Evolutionary conservation across 2,888 invertebrate genomes (phyloP), one percentile per base, ranked within the genome.

Genomic region (Lissocephala sabroskyi): DNA sequence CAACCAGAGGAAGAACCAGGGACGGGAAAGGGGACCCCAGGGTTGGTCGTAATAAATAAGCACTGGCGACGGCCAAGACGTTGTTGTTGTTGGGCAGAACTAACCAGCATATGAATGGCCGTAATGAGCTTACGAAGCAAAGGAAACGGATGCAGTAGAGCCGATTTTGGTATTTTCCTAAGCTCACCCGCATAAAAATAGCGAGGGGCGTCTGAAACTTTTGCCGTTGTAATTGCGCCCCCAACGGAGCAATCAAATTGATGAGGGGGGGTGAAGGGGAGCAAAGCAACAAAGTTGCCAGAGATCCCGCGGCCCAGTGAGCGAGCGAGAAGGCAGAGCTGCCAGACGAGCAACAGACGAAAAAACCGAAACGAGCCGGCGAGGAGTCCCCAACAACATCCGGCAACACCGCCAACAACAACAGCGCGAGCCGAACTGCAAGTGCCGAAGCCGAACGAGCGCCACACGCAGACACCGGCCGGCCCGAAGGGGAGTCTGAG

Each of bases 171-270:
- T 7, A 7, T 23, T 23, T 23, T 23, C 23, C 4, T 7, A 16
- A 18, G 14, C 45, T 49, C 67, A 68, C 65, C 67, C 67, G 68
- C 65, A 68, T 73, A 73, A 65, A 63, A 73, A 73, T 43, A 63
- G 46, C 35, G 53, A 49, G 47, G 50, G 40, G 45, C 56, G 45
- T 52, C 42, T 56, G 55, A 50, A 7, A 23, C 53, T 54, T 51
- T 54, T 59, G 59, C 62, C 4, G 23, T 50, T 56, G 56, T 49
- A 65, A 62, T 62, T 62, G 57, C 46, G 46, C 30, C 33, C 11
- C 9, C 18, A 13, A 41, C 40, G 41, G 26, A n/a, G n/a, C n/a
- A n/a, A n/a, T n/a, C n/a, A n/a, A n/a, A n/a, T n/a, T n/a, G n/a
- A n/a, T 23, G 30, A 18, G n/a, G 23, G 1, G n/a, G 26, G 28